Evolutionary conservation across 2,113 vertebrate species (phyloP), one percentile per base, ranked within the genome.

Genomic region (Helogale parvula): DNA sequence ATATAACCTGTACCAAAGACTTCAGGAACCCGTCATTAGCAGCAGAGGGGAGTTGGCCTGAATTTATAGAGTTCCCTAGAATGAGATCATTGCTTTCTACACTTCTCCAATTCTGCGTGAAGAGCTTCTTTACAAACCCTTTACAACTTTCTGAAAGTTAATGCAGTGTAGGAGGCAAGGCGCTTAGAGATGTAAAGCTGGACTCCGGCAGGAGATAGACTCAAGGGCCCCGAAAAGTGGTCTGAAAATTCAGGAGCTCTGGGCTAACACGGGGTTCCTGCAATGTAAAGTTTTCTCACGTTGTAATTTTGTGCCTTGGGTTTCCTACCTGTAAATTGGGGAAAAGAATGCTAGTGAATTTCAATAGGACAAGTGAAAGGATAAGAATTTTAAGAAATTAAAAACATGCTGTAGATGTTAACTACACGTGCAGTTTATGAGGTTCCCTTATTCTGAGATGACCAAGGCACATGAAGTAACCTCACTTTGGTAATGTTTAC

Each of bases 11-110:
- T 23, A 77, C 81, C 89, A 60, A 93, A 79, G 41, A 86, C 82
- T 38, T 86, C 25, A 38, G 95, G 60, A 10, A 74, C 74, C 63
- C 54, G 45, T 71, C 52, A 89, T 92, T 86, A 81, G 66, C 0
- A 0, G 54, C 47, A 80, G 41, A 63, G 35, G 50, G 9, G 54
- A 87, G 71, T 54, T 90, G 63, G 74, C 69, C 63, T 29, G 21
- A 47, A 79, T 68, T 45, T 91, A 90, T 33, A 83, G 88, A 88
- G 68, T 90, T 96, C 50, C 65, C 90, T 71, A 10, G 25, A 90
- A 94, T 65, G 81, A 63, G 66, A 91, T 84, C 54, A 52, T 77
- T 96, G 97, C 97, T 98, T 97, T 80, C 83, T 57, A 82, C 57
- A 96, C 38, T 84, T 90, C 52, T 35, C 80, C 82, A 94, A 35